Conservation (phyloP, 2,113 vertebrate genomes). For the Actenoides lindsayi region DNA sequence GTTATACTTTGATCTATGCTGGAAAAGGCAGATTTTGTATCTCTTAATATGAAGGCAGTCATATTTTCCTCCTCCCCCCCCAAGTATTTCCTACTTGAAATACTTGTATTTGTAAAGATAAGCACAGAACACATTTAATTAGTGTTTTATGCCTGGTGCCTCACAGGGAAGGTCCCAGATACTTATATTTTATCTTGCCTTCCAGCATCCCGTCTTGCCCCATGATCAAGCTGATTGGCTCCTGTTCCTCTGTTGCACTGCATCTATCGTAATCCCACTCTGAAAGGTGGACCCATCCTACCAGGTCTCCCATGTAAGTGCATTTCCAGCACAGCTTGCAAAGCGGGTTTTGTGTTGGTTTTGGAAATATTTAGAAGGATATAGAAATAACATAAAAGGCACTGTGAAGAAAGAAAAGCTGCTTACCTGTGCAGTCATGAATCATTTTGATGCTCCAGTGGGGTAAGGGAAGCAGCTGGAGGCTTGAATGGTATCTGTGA, state of each 20-base stretch:
- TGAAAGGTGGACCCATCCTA: background rate
- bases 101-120: background rate
- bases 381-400: background rate
- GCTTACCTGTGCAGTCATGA: background rate
- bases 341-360: background rate
- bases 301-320: fast-evolving
- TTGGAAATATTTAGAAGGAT: background rate
- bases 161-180: background rate
- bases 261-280: background rate
- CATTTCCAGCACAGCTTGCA: background rate
- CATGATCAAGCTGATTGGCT: background rate
- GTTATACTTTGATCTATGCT: background rate
- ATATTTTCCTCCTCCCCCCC: background rate
- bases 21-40: background rate
- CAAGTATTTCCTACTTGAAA: background rate
- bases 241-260: fast-evolving
- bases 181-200: background rate
- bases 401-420: background rate
- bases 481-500: background rate
- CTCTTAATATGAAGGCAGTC: background rate
- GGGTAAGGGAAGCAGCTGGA: background rate
- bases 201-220: background rate
- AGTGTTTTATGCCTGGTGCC: background rate
- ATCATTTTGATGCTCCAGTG: background rate
- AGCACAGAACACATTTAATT: background rate